phyloP scores from a whole-genome alignment of 1,140 invertebrate genomes.

The Psix sp. region DNA sequence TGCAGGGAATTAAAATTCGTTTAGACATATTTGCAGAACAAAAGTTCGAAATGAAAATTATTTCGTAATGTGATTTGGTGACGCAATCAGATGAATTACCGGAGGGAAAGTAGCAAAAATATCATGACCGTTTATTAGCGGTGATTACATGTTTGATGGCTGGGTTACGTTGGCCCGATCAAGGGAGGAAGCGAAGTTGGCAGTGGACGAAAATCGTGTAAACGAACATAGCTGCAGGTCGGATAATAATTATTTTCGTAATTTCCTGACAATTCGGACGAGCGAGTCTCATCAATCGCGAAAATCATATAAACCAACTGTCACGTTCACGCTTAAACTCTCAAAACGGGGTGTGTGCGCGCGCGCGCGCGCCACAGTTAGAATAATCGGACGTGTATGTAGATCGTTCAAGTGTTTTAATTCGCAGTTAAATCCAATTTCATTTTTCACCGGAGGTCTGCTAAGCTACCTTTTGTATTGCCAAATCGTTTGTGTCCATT shows the following conservation, averaged over 20 bases:
- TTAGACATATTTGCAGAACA: no score
- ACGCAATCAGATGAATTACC: background rate
- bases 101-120: constrained; percentile 15
- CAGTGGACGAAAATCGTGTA: constrained; percentile 34
- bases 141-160: constrained; percentile 37
- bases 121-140: constrained; percentile 34
- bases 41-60: no score
- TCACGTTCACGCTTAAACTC: constrained; percentile 69
- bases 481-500: no score
- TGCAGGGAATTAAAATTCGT: no score
- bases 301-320: constrained; percentile 74
- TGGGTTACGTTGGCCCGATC: constrained; percentile 26
- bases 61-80: background rate
- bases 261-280: constrained; percentile 70
- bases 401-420: constrained; percentile 48
- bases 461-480: no score
- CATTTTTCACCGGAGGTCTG: constrained; percentile 37
- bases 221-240: constrained; percentile 46
- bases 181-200: constrained; percentile 31
- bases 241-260: constrained; percentile 75
- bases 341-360: constrained; percentile 56
- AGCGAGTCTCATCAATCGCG: constrained; percentile 68
- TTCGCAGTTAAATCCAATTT: constrained; percentile 69
- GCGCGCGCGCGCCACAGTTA: constrained; percentile 11
- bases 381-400: constrained; percentile 28